These are phyloP conservation scores for Heterodera carotae DNA, from an alignment of 1,140 invertebrate genomes.

Conservation along the genomic window DNA sequence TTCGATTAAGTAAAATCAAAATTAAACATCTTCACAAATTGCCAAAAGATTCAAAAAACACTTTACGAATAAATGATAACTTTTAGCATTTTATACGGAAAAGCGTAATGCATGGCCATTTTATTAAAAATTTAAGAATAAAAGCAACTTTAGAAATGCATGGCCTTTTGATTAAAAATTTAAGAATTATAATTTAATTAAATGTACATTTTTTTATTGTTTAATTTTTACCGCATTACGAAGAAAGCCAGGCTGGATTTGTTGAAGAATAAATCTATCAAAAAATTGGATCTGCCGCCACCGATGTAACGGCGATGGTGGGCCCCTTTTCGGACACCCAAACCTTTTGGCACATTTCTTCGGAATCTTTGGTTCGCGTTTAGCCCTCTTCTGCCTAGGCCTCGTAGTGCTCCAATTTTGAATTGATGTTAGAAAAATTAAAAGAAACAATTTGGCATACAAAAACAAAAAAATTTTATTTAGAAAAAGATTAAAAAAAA, in stretches of 20 bases:
- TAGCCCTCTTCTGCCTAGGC: not conserved
- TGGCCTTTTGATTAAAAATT: no score
- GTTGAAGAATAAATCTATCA: slow-evolving; percentile 1
- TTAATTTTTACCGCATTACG: not conserved
- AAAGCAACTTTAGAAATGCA: no score
- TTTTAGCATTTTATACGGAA: no score
- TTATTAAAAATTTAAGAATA: no score
- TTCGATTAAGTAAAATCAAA: no score
- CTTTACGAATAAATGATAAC: not conserved
- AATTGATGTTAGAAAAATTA: not conserved
- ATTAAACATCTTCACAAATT: no score
- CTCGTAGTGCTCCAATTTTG: not conserved
- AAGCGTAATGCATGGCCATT: no score
- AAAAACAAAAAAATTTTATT: no score
- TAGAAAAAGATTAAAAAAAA: no score
- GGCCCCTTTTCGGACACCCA: not conserved
- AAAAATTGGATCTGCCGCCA: not conserved
- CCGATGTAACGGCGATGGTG: not conserved
- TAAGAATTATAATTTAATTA: no score
- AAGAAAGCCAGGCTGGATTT: slow-evolving; percentile 16
- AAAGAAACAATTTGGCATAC: not conserved
- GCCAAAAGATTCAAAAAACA: not conserved
- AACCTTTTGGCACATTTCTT: not conserved
- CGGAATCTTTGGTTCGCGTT: not conserved
- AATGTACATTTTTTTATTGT: no score